Evolutionary conservation across 2,113 vertebrate genomes (phyloP).

Genomic region (Triplophysa tibetana): DNA sequence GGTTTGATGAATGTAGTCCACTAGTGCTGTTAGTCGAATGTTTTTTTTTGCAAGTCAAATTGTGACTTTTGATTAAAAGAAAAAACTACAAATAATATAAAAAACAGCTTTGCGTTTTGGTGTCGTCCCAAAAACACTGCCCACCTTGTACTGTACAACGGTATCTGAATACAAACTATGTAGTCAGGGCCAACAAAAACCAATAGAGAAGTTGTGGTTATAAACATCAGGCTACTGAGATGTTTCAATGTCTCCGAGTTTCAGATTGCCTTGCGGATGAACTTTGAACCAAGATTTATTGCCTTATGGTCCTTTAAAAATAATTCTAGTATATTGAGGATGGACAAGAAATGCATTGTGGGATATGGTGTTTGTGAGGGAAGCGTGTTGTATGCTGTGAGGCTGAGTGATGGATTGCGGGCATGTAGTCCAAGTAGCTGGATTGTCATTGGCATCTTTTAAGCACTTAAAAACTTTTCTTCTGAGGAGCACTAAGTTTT

Average conservation of each 20-base stretch:
- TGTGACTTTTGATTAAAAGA: not conserved
- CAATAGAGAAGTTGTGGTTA: not conserved
- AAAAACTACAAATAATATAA: not conserved
- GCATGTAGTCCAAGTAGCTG: constrained; percentile 40
- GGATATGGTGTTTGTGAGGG: not conserved
- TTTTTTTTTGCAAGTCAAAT: not conserved
- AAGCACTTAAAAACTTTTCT: constrained; percentile 86
- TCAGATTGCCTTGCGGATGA: not conserved
- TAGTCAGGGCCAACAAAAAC: not conserved
- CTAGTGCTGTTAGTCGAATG: not conserved
- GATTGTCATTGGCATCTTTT: constrained; percentile 36
- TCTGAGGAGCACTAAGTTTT: constrained; percentile 91
- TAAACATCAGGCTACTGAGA: not conserved
- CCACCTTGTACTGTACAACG: not conserved
- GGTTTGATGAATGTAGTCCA: not conserved
- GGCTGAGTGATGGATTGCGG: constrained; percentile 30
- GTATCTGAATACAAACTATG: not conserved
- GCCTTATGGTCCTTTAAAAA: constrained; percentile 11
- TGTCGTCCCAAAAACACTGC: not conserved
- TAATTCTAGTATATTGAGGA: constrained; percentile 17
- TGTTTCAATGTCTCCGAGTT: not conserved
- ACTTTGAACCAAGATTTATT: constrained; percentile 27
- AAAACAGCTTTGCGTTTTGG: not conserved
- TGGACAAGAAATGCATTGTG: not conserved
- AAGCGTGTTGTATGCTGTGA: not conserved